Evolutionary conservation across 2,797 vertebrate genomes (phyloP).

Genomic region (Zalophus californianus): DNA sequence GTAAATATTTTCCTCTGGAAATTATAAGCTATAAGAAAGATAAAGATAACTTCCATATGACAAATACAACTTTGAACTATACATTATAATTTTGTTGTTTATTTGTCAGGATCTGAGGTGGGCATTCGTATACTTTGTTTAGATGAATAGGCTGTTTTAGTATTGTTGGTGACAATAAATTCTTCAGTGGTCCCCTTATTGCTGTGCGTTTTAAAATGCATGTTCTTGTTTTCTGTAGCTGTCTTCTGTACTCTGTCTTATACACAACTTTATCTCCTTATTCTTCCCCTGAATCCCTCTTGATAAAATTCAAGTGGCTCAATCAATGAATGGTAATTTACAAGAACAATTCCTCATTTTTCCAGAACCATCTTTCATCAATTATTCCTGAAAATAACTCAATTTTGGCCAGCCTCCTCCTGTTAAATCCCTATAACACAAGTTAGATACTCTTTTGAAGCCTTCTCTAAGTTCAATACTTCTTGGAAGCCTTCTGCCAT

Average conservation of each 20-base stretch:
- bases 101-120: not conserved
- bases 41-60: not conserved
- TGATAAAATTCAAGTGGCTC: not conserved
- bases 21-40: not conserved
- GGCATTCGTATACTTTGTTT: not conserved
- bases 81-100: not conserved
- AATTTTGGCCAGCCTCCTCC: not conserved
- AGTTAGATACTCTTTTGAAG: not conserved
- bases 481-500: not conserved
- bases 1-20: not conserved
- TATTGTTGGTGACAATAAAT: not conserved
- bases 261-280: not conserved
- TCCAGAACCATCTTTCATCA: not conserved
- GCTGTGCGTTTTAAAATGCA: not conserved
- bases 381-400: not conserved
- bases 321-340: not conserved
- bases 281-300: not conserved
- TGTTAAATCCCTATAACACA: not conserved
- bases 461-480: not conserved
- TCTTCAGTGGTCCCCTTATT: not conserved
- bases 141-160: not conserved
- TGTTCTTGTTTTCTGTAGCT: not conserved
- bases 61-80: not conserved
- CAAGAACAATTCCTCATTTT: not conserved
- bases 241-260: not conserved